phyloP scores from a whole-genome alignment of 2,888 invertebrate genomes.

The Temnothorax unifasciatus region DNA sequence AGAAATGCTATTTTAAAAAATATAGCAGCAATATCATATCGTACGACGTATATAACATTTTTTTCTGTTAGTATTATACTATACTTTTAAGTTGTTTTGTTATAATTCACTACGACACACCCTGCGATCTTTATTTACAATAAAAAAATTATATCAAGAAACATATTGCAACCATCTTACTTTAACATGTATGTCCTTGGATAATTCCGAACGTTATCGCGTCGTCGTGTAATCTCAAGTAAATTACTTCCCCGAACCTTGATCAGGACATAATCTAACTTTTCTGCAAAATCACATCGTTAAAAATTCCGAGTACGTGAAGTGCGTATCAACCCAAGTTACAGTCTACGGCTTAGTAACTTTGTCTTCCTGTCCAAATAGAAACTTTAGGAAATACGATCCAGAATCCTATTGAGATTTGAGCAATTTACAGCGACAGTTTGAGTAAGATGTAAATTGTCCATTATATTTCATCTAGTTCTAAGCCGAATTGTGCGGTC shows the following conservation, averaged over 20 bases:
- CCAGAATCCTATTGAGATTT: slow-evolving; percentile 24
- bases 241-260: slow-evolving; percentile 22
- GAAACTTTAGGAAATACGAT: slow-evolving; percentile 34
- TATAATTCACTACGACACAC: not conserved
- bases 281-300: slow-evolving; percentile 12
- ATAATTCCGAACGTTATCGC: slow-evolving; percentile 11
- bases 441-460: slow-evolving; percentile 30
- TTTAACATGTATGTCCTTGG: not conserved
- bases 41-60: not conserved
- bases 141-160: not conserved
- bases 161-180: not conserved
- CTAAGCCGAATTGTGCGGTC: slow-evolving; percentile 4
- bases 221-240: slow-evolving; percentile 2
- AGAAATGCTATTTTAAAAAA: slow-evolving; percentile 22
- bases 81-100: not conserved
- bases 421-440: slow-evolving; percentile 26
- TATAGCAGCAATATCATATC: not conserved
- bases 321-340: not conserved
- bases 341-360: not conserved
- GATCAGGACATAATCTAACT: slow-evolving; percentile 35
- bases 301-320: slow-evolving; percentile 31
- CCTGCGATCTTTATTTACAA: not conserved
- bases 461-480: slow-evolving; percentile 15
- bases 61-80: slow-evolving; percentile 4
- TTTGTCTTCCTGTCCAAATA: slow-evolving; percentile 9